Base-by-base conservation (phyloP, 2,888 invertebrate species). In the Nomada ruficornis region DNA sequence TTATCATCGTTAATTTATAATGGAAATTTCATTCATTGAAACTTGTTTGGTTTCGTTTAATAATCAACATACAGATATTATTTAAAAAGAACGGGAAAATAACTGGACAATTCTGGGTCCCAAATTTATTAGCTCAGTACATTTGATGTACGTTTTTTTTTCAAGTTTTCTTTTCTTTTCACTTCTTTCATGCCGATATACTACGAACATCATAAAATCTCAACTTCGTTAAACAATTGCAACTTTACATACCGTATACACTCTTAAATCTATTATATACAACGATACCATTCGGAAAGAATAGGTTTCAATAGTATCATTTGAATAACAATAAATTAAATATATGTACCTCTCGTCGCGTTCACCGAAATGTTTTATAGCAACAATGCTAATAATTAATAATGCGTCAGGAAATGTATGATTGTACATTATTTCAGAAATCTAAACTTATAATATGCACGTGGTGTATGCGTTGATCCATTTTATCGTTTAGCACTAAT, bases 321-420 rank as follows among this genome's bases (percentile, higher is more conserved):
- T 88, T 88, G 86, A 84, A 87, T 88, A 90, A 91, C 91, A 93
- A 92, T 93, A 92, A 93, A 93, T 92, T 92, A 93, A 93, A 93
- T 91, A 91, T 84, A 90, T 85, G 82, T 89, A 42, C 20, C 47
- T 65, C 83, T 89, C 80, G 76, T 86, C 79, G 77, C 62, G 83
- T 86, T 80, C 78, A 82, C 83, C 88, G 78, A 88, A 86, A 88
- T 83, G 80, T 88, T 86, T 80, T 57, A 80, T 87, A 83, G 85
- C 83, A 86, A 86, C 83, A 79, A 83, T 90, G 70, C 78, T 89
- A 86, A 54, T 63, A 57, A 57, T 57, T 47, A 47, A 65, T 65
- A 65, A 86, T 87, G 89, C 87, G 87, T 88, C 83, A 77, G 84
- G 84, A 86, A 89, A 86, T 70, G 82, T 80, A 89, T 88, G 88